Base-by-base conservation (phyloP, 2,797 vertebrate genomes). In the Erethizon dorsatum region DNA sequence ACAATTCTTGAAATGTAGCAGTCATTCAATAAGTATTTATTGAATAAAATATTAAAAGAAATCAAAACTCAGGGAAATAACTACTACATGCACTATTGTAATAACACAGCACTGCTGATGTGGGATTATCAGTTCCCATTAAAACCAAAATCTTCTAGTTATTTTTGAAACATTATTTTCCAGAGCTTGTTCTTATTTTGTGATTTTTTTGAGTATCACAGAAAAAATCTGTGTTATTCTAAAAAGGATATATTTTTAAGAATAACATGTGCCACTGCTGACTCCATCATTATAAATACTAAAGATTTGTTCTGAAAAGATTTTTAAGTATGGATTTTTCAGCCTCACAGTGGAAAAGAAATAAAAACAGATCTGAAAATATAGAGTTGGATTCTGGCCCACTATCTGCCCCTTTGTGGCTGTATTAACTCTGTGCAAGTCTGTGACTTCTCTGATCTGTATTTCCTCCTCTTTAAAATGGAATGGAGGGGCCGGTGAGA, bases 11-110 rank as follows among this genome's bases (percentile, higher is more conserved):
- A 87, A 90, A 80, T 86, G 54, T 67, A 69, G 15, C 61, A 56
- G 9, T 15, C n/a, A 80, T 91, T 91, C 83, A 88, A 10, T 87
- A 79, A 45, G 24, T 61, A 84, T 54, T 79, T 93, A 73, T 83
- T 52, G 45, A 95, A 52, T 59, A 22, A 54, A 69, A 94, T 61
- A 73, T 59, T 65, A 75, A 91, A 92, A 80, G 69, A 91, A 92
- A 61, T 86, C 4, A 88, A 85, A 89, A 85, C 18, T 73, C 47
- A 52, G 80, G 14, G 13, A 73, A 94, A 54, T 79, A 88, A 54
- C 59, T 61, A 24, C 15, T 15, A 8, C 45, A 10, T 20, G 50
- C 52, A 37, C 45, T 22, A 52, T 12, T 84, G 45, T n/a, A 80
- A 41, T 57, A 63, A 45, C 37, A 79, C 26, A 83, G 31, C n/a